Base-by-base conservation (phyloP, 2,888 invertebrate species). In the Amphipyra berbera region DNA sequence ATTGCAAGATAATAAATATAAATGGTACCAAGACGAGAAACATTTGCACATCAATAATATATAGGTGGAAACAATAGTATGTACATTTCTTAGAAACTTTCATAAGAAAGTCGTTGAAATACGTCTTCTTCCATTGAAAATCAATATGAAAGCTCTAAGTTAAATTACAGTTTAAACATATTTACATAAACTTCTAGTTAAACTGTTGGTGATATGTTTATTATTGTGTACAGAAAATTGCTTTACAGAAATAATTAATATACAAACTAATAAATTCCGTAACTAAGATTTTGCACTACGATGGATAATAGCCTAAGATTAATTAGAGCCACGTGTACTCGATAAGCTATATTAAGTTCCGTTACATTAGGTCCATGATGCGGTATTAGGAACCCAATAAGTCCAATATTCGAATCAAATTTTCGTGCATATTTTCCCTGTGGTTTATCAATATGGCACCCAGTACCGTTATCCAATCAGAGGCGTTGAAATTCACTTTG, bases 401-500 rank as follows among this genome's bases (percentile, higher is more conserved):
- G 30, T n/a, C 45, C 21, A 35, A 15, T 40, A 5, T 66, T 66
- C 3, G 48, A 53, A 61, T 53, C 44, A 21, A 66, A 62, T 62
- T 52, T 76, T 67, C 56, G 60, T 45, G 42, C 50, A 46, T 66
- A 79, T 84, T 86, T 78, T 76, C 78, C 85, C 84, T 83, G 88
- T 86, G 86, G 87, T 88, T 82, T 72, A 54, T 62, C 71, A 70
- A 71, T 70, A 76, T 72, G 44, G 69, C 67, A 73, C 66, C 54
- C 61, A 69, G 69, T 85, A 88, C 91, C 91, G 92, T 86, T 91
- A 92, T 89, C 78, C 88, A 90, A 91, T 91, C 86, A 84, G 76
- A 76, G 73, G 67, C 84, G 80, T 82, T 80, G 82, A 84, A 87
- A 84, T 84, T 82, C 73, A 80, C 73, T 82, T 82, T 83, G 82